Base-by-base conservation (phyloP, 1,140 invertebrate genomes). In the Drosophila pseudoananassae region DNA sequence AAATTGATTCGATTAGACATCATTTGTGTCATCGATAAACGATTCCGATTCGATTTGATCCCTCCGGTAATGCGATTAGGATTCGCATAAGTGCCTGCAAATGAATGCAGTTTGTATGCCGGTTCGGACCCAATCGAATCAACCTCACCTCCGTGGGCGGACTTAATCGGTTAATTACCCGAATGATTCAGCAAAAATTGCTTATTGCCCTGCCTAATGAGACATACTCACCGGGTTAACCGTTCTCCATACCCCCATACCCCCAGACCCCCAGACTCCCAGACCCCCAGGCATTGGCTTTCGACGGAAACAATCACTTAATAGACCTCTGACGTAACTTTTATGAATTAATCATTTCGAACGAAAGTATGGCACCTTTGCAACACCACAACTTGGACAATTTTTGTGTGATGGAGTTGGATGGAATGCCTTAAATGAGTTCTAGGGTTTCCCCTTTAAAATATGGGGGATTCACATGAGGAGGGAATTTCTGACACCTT, bases 1-100 rank as follows among this genome's bases (percentile, higher is more conserved):
- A 66, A 66, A 66, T 65, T 66, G 63, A 66, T 64, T 64, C 46
- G 59, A 66, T 66, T 66, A 66, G 63, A 63, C n/a, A 15, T 52
- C 33, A 64, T 66, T 66, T 66, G 63, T 66, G 63, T 64, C 63
- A 66, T 66, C 63, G 63, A 64, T 66, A 64, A 66, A 51, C 58
- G 58, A 64, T 51, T 64, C 25, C 1, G 58, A 64, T 63, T 51
- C 63, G 58, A 66, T 51, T 23, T 17, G 33, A 36, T 43, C 40
- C n/a, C 40, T 14, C 33, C 45, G 63, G 63, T 49, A 66, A 66
- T 66, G 63, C 63, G 63, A 63, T 66, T 66, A 66, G 29, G 29
- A 63, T 29, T 33, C n/a, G 45, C 10, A 38, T 38, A 63, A 51
- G 25, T 63, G 31, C 9, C n/a, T 33, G 10, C 40, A 27, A 20